Evolutionary conservation across 2,113 vertebrate genomes (phyloP).

Genomic region (Vanacampus margaritifer): DNA sequence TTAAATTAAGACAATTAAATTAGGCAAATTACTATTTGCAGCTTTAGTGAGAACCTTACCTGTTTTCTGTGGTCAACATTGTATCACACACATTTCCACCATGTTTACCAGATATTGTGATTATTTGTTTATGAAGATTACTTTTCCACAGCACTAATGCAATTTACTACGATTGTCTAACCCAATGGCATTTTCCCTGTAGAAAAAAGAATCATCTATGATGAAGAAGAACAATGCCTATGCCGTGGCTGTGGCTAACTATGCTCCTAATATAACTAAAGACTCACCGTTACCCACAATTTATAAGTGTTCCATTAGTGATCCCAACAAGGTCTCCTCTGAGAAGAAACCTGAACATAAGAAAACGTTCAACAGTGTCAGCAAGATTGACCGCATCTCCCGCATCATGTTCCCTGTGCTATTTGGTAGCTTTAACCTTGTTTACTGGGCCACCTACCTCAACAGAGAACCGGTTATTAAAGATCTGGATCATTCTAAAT

Average conservation of each 20-base stretch:
- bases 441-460: constrained; percentile 93
- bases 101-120: not conserved
- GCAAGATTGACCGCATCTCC: constrained; percentile 96
- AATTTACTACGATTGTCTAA: not conserved
- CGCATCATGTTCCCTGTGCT: constrained; percentile 94
- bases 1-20: too few species aligned
- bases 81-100: not conserved
- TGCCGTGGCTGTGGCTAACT: constrained; percentile 92
- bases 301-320: constrained; percentile 82
- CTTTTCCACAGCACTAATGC: not conserved
- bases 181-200: not conserved
- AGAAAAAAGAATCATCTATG: constrained; percentile 85
- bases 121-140: not conserved
- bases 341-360: constrained; percentile 82
- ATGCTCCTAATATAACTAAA: constrained; percentile 87
- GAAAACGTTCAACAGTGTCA: constrained; percentile 96
- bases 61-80: too few species aligned
- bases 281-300: constrained; percentile 87
- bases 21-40: too few species aligned
- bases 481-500: constrained; percentile 45
- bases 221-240: constrained; percentile 96
- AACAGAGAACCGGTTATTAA: constrained; percentile 42
- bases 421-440: constrained; percentile 91
- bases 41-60: too few species aligned
- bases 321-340: constrained; percentile 78